Percentiles rank a stretch among this genome's conserved stretches.
Evolutionary conservation across 2,797 vertebrate species (phyloP).

Genomic region (Sylvia borin): DNA sequence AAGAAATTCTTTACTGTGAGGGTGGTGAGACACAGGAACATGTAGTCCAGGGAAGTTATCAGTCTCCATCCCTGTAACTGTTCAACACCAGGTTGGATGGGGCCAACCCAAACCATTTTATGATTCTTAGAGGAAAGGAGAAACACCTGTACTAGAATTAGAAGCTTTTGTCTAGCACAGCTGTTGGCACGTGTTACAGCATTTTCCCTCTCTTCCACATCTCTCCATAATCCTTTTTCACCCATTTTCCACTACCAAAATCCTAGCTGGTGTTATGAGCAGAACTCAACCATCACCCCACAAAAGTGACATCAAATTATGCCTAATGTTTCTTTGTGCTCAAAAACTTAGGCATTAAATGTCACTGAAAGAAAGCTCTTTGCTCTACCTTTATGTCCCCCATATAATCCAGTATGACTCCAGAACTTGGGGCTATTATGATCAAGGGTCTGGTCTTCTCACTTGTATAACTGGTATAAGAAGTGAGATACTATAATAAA

Average conservation of each 20-base stretch:
- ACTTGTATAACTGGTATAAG: neutral
- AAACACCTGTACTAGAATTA: neutral
- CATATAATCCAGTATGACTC: accelerated
- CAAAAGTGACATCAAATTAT: accelerated
- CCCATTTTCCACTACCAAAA: neutral
- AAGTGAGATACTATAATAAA: neutral
- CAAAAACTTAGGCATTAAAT: neutral
- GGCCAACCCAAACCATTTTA: neutral
- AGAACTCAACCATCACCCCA: neutral
- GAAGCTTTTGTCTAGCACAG: neutral
- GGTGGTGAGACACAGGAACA: neutral
- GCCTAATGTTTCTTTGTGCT: neutral
- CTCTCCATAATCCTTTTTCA: neutral
- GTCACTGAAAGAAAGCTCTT: neutral
- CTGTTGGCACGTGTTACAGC: neutral
- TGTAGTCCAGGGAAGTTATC: neutral
- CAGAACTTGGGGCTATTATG: neutral
- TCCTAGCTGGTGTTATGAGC: neutral
- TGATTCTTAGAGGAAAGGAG: neutral
- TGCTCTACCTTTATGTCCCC: neutral
- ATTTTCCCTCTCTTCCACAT: neutral
- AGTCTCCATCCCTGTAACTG: neutral
- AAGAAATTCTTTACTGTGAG: neutral
- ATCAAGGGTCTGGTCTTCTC: neutral
- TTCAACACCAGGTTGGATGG: neutral